A percentile compares a stretch with the other conserved stretches of the same genome.
These are phyloP conservation scores for Eumacrocentrus americanus DNA, from an alignment of 2,888 invertebrate genomes.

Conservation along the genomic window DNA sequence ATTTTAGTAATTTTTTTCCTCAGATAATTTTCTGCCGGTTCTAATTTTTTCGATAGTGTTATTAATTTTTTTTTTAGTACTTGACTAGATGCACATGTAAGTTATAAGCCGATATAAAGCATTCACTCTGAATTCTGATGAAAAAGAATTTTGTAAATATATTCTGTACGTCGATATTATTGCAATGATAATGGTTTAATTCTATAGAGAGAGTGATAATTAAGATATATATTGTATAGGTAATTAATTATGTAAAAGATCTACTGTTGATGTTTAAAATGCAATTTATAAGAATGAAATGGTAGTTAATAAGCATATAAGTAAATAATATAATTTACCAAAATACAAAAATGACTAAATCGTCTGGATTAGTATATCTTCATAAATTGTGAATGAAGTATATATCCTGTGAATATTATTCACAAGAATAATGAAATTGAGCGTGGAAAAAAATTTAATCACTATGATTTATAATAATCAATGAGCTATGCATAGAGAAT, in stretches of 20 bases:
- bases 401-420: no score
- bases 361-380: not conserved
- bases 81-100: no score
- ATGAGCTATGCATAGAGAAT: not conserved
- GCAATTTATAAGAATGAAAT: constrained; percentile 13
- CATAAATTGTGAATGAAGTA: not conserved
- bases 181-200: constrained; percentile 9
- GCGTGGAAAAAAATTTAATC: not conserved
- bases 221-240: constrained; percentile 30
- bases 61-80: not conserved
- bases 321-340: not conserved
- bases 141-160: constrained; percentile 17
- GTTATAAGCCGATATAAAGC: no score
- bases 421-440: not conserved
- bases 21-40: not conserved
- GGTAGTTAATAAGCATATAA: not conserved
- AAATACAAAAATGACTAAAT: no score
- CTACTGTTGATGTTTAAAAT: constrained; percentile 7
- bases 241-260: constrained; percentile 24
- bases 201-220: constrained; percentile 11
- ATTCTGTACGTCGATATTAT: constrained; percentile 11
- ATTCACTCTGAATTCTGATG: no score
- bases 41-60: not conserved
- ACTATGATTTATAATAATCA: not conserved
- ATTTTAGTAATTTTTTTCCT: not conserved